Conservation (phyloP, 2,113 vertebrate species). For the Elephas maximus region DNA sequence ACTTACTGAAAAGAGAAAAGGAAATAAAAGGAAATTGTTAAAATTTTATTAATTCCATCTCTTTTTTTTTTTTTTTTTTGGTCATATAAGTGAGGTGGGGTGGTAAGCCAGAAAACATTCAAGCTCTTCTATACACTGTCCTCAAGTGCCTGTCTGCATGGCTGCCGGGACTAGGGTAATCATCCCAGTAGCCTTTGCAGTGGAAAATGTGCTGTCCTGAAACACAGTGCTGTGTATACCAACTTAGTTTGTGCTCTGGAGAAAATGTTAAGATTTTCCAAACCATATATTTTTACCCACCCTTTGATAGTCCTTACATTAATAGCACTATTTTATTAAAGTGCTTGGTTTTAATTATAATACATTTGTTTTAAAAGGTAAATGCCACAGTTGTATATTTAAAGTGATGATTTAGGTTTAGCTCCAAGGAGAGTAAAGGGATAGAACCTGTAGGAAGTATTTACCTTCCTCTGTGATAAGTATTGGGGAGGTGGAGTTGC, state of each 20-base stretch:
- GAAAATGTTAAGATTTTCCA: constrained; percentile 34
- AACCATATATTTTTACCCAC: neutral
- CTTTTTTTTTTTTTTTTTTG: neutral
- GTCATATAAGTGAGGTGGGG: neutral
- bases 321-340: neutral
- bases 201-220: neutral
- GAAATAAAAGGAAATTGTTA: neutral
- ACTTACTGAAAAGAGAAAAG: neutral
- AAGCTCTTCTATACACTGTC: neutral
- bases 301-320: neutral
- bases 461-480: neutral
- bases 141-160: neutral
- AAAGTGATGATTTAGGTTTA: neutral
- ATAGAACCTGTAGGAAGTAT: neutral
- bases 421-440: neutral
- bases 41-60: neutral
- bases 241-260: neutral
- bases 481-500: neutral
- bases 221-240: neutral
- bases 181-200: neutral
- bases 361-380: constrained; percentile 42
- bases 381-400: neutral
- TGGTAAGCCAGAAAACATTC: neutral
- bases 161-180: neutral
- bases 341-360: constrained; percentile 17